A percentile compares a stretch with the other conserved stretches of the same genome.
Conservation (phyloP, 2,888 invertebrate species). For the Seladonia tumulorum region DNA sequence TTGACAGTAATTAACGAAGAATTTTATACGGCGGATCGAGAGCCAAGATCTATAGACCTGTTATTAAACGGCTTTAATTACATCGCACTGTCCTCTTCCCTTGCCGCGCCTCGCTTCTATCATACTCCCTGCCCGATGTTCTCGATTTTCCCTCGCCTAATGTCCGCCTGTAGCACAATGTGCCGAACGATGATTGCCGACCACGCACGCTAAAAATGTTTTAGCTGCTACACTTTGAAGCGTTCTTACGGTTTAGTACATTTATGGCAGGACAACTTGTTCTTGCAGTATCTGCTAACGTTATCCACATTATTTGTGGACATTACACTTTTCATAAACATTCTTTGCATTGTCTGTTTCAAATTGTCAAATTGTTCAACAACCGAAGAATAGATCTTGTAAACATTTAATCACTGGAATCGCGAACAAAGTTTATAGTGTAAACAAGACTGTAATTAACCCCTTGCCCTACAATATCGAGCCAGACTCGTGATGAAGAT, state of each 20-base stretch:
- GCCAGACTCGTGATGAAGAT: too few species aligned
- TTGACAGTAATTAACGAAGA: conserved; percentile 76
- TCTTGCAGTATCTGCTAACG: neutral
- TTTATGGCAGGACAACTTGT: neutral
- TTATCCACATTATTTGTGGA: neutral
- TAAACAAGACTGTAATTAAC: neutral
- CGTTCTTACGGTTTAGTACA: neutral
- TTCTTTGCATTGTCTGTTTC: neutral
- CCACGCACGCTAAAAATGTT: neutral
- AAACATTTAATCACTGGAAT: too few species aligned
- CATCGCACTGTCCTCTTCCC: conserved; percentile 50
- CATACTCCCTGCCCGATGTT: neutral
- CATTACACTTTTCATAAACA: neutral
- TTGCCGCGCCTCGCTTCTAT: neutral
- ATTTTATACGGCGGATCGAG: conserved; percentile 70
- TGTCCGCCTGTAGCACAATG: conserved; percentile 19
- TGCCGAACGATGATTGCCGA: conserved; percentile 3
- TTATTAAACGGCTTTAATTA: conserved; percentile 75
- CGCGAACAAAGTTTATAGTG: too few species aligned
- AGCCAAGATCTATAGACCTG: conserved; percentile 65
- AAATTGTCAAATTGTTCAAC: too few species aligned
- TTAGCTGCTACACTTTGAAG: neutral
- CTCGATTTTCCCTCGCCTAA: conserved; percentile 17
- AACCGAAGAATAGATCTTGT: too few species aligned
- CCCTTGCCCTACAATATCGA: too few species aligned